Conservation (phyloP, 2,797 vertebrate species). For the Crenuchus spilurus region DNA sequence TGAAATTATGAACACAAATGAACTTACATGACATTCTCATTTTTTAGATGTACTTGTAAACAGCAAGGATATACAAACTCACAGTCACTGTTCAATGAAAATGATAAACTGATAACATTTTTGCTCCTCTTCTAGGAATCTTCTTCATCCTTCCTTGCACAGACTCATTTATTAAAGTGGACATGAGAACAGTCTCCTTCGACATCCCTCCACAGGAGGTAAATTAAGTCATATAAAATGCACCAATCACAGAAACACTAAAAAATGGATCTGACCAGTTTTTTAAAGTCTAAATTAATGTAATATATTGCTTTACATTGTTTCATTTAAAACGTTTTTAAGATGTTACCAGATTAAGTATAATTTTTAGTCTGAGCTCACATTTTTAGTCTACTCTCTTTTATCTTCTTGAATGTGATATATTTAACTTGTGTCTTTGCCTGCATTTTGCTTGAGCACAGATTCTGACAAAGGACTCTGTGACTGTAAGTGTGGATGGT, state of each 20-base stretch:
- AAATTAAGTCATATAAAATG: slow-evolving; percentile 7
- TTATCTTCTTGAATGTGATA: background rate
- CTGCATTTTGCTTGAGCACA: slow-evolving; percentile 36
- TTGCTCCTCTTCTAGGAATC: slow-evolving; percentile 68
- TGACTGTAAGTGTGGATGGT: slow-evolving; percentile 79
- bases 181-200: slow-evolving; percentile 81
- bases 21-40: too few species aligned
- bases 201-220: slow-evolving; percentile 86
- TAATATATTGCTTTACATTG: too few species aligned
- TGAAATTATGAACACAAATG: too few species aligned
- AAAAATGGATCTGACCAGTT: slow-evolving; percentile 4
- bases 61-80: too few species aligned
- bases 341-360: too few species aligned
- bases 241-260: background rate
- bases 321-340: too few species aligned
- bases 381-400: too few species aligned
- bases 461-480: slow-evolving; percentile 84
- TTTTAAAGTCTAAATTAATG: too few species aligned
- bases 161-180: slow-evolving; percentile 78
- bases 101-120: too few species aligned
- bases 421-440: background rate
- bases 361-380: too few species aligned
- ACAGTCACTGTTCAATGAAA: too few species aligned
- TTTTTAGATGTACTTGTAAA: too few species aligned
- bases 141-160: slow-evolving; percentile 82